Base-by-base conservation (phyloP, 2,113 vertebrate species). In the Heteronetta atricapilla region DNA sequence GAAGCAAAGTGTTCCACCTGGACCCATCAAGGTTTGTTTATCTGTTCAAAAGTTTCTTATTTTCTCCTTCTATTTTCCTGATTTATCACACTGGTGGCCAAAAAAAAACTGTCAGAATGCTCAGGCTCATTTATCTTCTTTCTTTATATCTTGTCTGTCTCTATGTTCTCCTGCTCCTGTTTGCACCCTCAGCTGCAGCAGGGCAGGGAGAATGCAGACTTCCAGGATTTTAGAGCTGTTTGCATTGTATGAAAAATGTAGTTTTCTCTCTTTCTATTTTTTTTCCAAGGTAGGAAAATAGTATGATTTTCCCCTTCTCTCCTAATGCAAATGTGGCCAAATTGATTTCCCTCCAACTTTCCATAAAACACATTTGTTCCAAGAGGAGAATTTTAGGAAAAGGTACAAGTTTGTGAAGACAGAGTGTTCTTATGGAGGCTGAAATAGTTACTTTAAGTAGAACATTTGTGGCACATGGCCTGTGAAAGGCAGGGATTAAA, bases 281-380 rank as follows among this genome's bases (percentile, higher is more conserved):
- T 84, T 81, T 79, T 29, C 70, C 88, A 88, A 82, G 20, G 86
- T 82, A 83, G 90, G 82, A 89, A 90, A 90, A 80, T 34, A 48
- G n/a, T 22, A 9, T 15, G 5, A 22, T 88, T 96, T 93, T 58
- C 82, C 80, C 46, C 67, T 83, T 90, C 75, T 86, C 40, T 96
- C 46, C 63, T 78, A 13, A 44, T 59, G 76, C 73, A 93, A 88
- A 78, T 88, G 52, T 70, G 52, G 86, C 95, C 90, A 94, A 56
- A 70, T 31, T 80, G 82, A 72, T 81, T 92, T 78, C 22, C 42
- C 80, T 96, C 86, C 94, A 93, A 81, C 52, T 97, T 94, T 88
- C 92, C 86, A 81, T 14, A 69, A 50, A 93, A 36, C 28, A 84
- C 50, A 63, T 69, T 73, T 25, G 76, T 88, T 93, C 90, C 76